These are phyloP conservation scores for Entomobrya proxima DNA, from an alignment of 2,888 invertebrate genomes.

Conservation along the genomic window DNA sequence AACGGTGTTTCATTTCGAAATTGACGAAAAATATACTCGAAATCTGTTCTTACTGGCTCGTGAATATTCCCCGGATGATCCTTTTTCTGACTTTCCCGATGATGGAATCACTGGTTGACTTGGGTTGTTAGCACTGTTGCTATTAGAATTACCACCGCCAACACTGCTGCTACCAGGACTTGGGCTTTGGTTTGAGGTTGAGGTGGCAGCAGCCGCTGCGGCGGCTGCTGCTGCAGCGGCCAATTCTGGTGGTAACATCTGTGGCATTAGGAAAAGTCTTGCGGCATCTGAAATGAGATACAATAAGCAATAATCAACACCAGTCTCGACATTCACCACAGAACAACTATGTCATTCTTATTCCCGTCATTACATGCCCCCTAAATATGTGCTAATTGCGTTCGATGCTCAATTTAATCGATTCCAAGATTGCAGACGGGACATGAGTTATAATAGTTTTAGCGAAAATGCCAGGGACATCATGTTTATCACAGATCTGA, in stretches of 20 bases:
- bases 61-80: constrained; percentile 61
- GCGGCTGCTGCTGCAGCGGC: constrained; percentile 62
- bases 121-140: constrained; percentile 5
- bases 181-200: constrained; percentile 56
- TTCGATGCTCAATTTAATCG: constrained; percentile 1
- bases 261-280: constrained; percentile 73
- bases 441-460: not conserved
- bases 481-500: not conserved
- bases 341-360: not conserved
- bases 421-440: not conserved
- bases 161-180: constrained; percentile 39
- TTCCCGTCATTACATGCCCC: not conserved
- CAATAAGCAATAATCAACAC: not conserved
- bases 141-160: constrained; percentile 8
- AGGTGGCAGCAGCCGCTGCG: constrained; percentile 43
- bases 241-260: constrained; percentile 70
- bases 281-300: constrained; percentile 69
- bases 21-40: no score
- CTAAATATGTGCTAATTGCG: constrained; percentile 15
- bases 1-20: no score
- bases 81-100: constrained; percentile 57
- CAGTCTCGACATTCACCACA: not conserved
- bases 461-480: not conserved
- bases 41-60: constrained; percentile 60
- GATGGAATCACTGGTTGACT: constrained; percentile 45